Evolutionary conservation across 2,888 invertebrate genomes (phyloP), one percentile per base, ranked within the genome.

Genomic region (Cheilosia soror): DNA sequence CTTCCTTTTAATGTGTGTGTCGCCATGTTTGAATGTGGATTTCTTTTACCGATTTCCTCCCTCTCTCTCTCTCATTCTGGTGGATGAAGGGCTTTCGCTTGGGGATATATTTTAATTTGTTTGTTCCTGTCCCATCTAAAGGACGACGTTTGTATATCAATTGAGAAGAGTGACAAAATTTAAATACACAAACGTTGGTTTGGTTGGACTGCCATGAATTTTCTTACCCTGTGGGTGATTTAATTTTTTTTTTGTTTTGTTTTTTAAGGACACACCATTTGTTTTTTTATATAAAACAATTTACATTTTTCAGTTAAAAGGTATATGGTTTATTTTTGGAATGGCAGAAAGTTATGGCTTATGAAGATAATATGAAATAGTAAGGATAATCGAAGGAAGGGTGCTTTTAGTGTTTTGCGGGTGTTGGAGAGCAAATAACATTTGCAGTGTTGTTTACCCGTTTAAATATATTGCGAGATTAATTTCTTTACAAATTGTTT

Each of bases 41-140:
- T 15, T 13, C 15, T 42, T 20, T 53, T 37, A 11, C 37, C 37
- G 37, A n/a, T 47, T 47, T 11, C 42, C 40, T 27, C n/a, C 20
- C 2, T 63, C 31, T 27, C n/a, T 27, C n/a, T 63, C 31, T n/a
- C 27, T 47, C 25, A 37, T 25, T 53, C 37, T 55, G 27, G 11
- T 69, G 69, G 69, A 51, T 71, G 77, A 82, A 82, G 77, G 81
- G 81, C 63, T 76, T 82, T 51, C 31, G 76, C 77, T 51, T 20
- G 29, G 27, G 71, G 82, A 7, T 71, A 44, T 49, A 47, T 49
- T 73, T 65, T 55, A 47, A 73, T 62, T 72, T 72, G 37, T 73
- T 53, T 42, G 6, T 6, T 55, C 29, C 27, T 33, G 29, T 44
- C 62, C 53, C 44, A 15, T 49, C 57, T 37, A 53, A 76, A 65